Evolutionary conservation across 2,113 vertebrate genomes (phyloP), one percentile per base, ranked within the genome.

Genomic region (Ivindomyrus marchei): DNA sequence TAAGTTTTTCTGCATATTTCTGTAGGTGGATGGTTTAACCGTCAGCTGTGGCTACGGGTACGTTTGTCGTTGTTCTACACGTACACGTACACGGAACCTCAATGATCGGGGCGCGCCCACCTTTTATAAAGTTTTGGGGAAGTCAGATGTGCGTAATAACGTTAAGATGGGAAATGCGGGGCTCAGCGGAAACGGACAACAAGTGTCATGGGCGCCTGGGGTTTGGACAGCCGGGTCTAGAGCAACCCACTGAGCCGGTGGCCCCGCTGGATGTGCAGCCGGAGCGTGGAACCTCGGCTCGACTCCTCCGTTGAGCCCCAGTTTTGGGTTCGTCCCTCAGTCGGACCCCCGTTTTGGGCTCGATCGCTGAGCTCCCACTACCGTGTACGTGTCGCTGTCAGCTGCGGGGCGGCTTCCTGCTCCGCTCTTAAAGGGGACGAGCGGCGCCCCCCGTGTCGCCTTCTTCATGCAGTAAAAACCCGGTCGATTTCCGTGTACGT

Each of bases 381-480:
- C 70, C 88, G 88, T 53, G 50, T 89, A 89, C 88, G 88, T 89
- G 88, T 89, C 88, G 46, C 47, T 77, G 88, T 50, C 66, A 83
- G 47, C 45, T 21, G 45, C 13, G 3, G 15, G 10, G n/a, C 24
- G 62, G n/a, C 49, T 88, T 89, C 88, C 88, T 50, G 70, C 46
- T 83, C 27, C 27, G 70, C 36, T 53, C 88, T 89, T 89, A 89
- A 89, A 89, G 88, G 88, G n/a, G 70, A 47, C 47, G 70, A 47
- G 17, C 36, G 66, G 21, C 45, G 21, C n/a, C 49, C 27, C 50
- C 21, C 46, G 31, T 85, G 19, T 45, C 3, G 9, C 31, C 17
- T 47, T 8, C 19, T 21, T 46, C 27, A 15, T 52, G 24, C 24
- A 52, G 46, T 31, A 77, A 39, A 19, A 77, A 77, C 70, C 31